Percentiles rank a stretch among this genome's conserved stretches.
These are phyloP conservation scores for Ornithorhynchus anatinus DNA, from an alignment of 2,113 vertebrate genomes.

Conservation along the genomic window DNA sequence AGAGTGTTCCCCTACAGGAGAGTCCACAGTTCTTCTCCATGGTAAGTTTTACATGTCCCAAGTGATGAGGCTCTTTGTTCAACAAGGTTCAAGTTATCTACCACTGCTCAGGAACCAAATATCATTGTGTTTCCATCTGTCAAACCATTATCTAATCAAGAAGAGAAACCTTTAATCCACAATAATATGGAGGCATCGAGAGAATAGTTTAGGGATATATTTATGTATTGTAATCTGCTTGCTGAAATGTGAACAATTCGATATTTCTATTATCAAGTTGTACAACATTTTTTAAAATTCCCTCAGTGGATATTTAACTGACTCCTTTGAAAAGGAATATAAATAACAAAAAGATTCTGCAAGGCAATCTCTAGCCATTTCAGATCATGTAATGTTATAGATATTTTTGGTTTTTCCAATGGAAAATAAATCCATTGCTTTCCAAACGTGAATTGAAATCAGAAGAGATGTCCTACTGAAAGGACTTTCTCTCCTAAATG, in stretches of 20 bases:
- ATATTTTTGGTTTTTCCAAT: not conserved
- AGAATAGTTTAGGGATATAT: conserved; percentile 24
- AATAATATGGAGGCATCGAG: conserved; percentile 24
- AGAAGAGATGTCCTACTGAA: conserved; percentile 64
- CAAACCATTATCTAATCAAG: conserved; percentile 35
- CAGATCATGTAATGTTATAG: conserved; percentile 14
- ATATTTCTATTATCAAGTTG: conserved; percentile 1
- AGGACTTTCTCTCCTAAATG: conserved; percentile 87
- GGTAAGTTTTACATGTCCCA: conserved; percentile 38
- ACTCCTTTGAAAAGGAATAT: not conserved
- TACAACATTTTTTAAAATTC: not conserved
- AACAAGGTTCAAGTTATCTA: conserved; percentile 42
- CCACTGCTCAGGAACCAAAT: conserved; percentile 25
- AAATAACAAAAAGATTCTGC: not conserved
- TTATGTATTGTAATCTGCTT: conserved; percentile 6
- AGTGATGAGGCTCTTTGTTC: conserved; percentile 21
- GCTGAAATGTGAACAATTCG: not conserved
- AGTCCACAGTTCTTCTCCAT: conserved; percentile 25
- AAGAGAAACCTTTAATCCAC: conserved; percentile 29
- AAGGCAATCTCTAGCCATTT: not conserved
- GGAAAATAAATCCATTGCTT: not conserved
- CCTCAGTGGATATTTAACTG: not conserved
- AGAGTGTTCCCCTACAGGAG: conserved; percentile 35
- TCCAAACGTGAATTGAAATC: conserved; percentile 33
- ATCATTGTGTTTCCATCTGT: conserved; percentile 16